phyloP scores from a whole-genome alignment of 2,888 invertebrate species.

The Dryomyza anilis region DNA sequence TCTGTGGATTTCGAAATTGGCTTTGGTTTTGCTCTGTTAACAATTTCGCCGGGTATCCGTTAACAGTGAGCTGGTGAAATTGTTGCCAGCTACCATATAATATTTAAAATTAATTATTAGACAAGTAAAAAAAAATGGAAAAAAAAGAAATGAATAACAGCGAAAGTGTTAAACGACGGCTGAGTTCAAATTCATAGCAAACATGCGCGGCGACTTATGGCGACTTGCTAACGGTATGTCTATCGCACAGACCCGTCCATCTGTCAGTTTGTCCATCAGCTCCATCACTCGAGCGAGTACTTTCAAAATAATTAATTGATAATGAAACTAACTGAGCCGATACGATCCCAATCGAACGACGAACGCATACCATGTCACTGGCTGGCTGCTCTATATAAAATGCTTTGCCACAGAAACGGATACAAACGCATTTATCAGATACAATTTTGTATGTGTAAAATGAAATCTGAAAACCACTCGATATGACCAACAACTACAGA shows the following conservation, averaged over 20 bases:
- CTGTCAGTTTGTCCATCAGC: not conserved
- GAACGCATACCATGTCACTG: too few species aligned
- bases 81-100: not conserved
- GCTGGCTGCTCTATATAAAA: not conserved
- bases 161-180: constrained; percentile 24
- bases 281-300: not conserved
- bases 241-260: too few species aligned
- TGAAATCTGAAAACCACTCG: too few species aligned
- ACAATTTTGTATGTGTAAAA: too few species aligned
- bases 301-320: constrained; percentile 14
- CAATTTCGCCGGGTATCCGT: constrained; percentile 11
- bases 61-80: constrained; percentile 4
- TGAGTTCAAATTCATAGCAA: not conserved
- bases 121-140: not conserved
- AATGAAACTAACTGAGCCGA: not conserved
- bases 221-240: too few species aligned
- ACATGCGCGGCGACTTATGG: not conserved
- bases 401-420: constrained; percentile 1
- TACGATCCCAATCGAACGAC: not conserved
- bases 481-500: too few species aligned
- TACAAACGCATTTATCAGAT: not conserved
- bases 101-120: constrained; percentile 7
- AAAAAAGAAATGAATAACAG: not conserved
- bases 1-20: too few species aligned
- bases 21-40: constrained; percentile 3